A percentile compares a stretch with the other conserved stretches of the same genome.
Conservation (phyloP, 2,888 invertebrate genomes). For the Polia nebulosa region DNA sequence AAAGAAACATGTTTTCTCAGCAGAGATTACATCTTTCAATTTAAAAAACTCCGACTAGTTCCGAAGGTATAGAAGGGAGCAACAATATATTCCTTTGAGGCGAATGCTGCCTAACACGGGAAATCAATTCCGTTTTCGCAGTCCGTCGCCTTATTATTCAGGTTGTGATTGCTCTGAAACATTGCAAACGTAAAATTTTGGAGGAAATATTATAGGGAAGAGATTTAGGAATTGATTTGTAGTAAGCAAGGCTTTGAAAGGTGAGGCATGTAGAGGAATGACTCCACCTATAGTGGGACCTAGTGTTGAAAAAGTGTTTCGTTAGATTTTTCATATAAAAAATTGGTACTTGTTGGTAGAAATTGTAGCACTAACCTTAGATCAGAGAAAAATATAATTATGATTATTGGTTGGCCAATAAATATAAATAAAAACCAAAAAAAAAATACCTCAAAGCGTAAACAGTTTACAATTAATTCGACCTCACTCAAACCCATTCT, state of each 20-base stretch:
- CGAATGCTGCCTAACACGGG: slow-evolving; percentile 53
- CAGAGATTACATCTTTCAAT: slow-evolving; percentile 84
- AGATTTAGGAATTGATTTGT: slow-evolving; percentile 14
- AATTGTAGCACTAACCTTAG: too few species aligned
- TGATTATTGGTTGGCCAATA: too few species aligned
- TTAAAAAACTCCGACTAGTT: slow-evolving; percentile 74
- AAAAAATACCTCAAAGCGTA: too few species aligned
- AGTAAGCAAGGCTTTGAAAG: slow-evolving; percentile 6
- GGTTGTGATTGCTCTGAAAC: slow-evolving; percentile 58
- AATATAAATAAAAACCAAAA: too few species aligned
- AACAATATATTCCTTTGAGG: slow-evolving; percentile 62
- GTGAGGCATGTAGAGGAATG: not conserved
- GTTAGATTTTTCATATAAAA: too few species aligned
- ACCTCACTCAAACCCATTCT: too few species aligned
- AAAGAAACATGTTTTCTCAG: slow-evolving; percentile 33
- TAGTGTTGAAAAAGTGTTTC: not conserved
- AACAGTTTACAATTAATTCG: too few species aligned
- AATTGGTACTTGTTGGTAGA: too few species aligned
- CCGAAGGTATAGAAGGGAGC: slow-evolving; percentile 59
- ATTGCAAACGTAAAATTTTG: slow-evolving; percentile 50
- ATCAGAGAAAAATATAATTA: too few species aligned
- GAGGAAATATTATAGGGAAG: slow-evolving; percentile 30
- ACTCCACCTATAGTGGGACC: not conserved
- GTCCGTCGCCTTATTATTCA: slow-evolving; percentile 63
- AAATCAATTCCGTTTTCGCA: slow-evolving; percentile 67